phyloP scores from a whole-genome alignment of 53 echinoderm and acorn worm species.

The Glandiceps talaboti region DNA sequence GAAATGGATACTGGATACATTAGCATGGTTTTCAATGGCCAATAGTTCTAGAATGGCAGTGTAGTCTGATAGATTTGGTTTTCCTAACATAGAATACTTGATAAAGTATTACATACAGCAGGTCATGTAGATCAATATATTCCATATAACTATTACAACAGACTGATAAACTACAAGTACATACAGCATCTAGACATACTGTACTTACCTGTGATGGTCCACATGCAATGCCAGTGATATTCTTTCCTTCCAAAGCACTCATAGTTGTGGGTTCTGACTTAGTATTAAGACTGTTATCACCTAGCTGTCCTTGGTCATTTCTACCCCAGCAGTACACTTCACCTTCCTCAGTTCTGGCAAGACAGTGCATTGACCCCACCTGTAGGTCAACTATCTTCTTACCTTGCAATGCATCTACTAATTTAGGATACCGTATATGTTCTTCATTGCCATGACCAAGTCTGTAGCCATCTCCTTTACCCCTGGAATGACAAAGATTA shows the following conservation, averaged over 20 bases:
- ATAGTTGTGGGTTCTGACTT: slow-evolving; percentile 52
- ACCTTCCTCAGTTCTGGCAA: slow-evolving; percentile 56
- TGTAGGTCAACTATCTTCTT: slow-evolving; percentile 67
- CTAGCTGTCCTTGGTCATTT: slow-evolving; percentile 73
- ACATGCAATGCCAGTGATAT: slow-evolving; percentile 69
- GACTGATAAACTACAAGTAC: no score
- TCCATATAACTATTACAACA: no score
- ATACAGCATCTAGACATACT: no score
- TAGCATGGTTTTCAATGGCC: no score
- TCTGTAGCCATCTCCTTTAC: slow-evolving; percentile 79
- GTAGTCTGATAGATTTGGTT: no score
- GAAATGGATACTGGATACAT: no score
- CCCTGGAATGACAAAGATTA: slow-evolving; percentile 33
- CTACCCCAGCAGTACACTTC: slow-evolving; percentile 83
- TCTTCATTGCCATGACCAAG: slow-evolving; percentile 85
- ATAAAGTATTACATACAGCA: no score
- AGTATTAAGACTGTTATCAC: slow-evolving; percentile 22
- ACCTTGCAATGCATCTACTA: slow-evolving; percentile 54
- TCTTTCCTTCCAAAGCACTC: slow-evolving; percentile 65
- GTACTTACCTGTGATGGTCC: slow-evolving; percentile 61
- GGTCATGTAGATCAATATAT: no score
- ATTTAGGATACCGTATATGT: slow-evolving; percentile 64
- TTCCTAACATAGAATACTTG: no score
- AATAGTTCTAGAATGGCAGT: no score
- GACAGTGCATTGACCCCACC: slow-evolving; percentile 37